Evolutionary conservation across 2,888 invertebrate species (phyloP), one percentile per base, ranked within the genome.

Genomic region (Sthenelais limicola): DNA sequence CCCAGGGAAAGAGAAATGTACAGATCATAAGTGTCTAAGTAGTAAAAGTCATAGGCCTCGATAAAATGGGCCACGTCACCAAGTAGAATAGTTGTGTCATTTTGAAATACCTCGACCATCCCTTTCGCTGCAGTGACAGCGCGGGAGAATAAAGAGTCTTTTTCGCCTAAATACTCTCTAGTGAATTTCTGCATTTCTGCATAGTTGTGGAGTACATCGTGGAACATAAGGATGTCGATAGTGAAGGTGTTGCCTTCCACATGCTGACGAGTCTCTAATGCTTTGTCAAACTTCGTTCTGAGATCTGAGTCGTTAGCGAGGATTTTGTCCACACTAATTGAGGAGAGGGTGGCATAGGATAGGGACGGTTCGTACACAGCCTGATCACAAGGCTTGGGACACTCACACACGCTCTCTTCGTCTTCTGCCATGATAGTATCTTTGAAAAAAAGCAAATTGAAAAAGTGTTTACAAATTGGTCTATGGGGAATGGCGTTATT

Each of bases 161-260:
- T 73, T 54, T 76, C 76, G 9, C 72, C 74, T 15, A 76, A 67
- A 47, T 74, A 76, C 26, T 56, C 74, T 47, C 72, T 56, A 5
- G 70, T 49, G 52, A 76, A 76, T 33, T 49, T 67, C 12, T 74
- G 48, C 67, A 76, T 62, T 35, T 24, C 38, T 43, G 43, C 43
- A n/a, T n/a, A n/a, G n/a, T n/a, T n/a, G n/a, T n/a, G n/a, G n/a
- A n/a, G n/a, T n/a, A n/a, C n/a, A n/a, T n/a, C n/a, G n/a, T n/a
- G n/a, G n/a, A n/a, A n/a, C n/a, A n/a, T n/a, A n/a, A n/a, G n/a
- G n/a, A n/a, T n/a, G n/a, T n/a, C 56, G 9, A 30, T 56, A 18
- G 18, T 18, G 30, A 56, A 56, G 26, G 30, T 56, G 7, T 9
- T 28, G 7, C 24, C 26, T 18, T 56, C 56, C 26, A 32, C 30